Evolutionary conservation across 2,113 vertebrate genomes (phyloP).

Genomic region (Chaetorhynchus papuensis): DNA sequence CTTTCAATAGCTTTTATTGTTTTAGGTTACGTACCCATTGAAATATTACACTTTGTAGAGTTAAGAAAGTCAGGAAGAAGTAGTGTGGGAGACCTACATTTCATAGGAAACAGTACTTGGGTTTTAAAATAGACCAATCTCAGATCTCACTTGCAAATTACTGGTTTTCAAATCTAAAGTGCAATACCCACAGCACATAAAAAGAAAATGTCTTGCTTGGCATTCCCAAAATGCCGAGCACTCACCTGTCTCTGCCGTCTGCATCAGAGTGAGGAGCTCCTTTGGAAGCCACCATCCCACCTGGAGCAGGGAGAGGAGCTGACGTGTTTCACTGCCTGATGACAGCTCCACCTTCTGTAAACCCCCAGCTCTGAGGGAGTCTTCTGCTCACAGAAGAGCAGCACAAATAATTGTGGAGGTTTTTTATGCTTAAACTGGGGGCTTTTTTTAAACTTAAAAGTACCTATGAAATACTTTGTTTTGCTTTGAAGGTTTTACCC

Average conservation of each 20-base stretch:
- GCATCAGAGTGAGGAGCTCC: not conserved
- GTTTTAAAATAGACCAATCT: not conserved
- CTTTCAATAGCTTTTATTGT: slow-evolving; percentile 6
- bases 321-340: not conserved
- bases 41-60: not conserved
- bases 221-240: not conserved
- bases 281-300: accelerated
- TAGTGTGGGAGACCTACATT: not conserved
- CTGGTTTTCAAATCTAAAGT: not conserved
- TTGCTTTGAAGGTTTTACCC: not conserved
- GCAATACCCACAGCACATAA: not conserved
- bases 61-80: not conserved
- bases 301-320: not conserved
- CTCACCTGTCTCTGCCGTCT: not conserved
- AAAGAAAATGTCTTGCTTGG: not conserved
- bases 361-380: not conserved
- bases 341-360: not conserved
- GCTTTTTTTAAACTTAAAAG: not conserved
- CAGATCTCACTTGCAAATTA: not conserved
- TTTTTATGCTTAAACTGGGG: not conserved
- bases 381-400: not conserved
- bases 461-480: not conserved
- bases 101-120: not conserved
- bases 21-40: not conserved
- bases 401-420: not conserved